phyloP scores from a whole-genome alignment of 2,888 invertebrate species.

The Netelia fuscicornis region DNA sequence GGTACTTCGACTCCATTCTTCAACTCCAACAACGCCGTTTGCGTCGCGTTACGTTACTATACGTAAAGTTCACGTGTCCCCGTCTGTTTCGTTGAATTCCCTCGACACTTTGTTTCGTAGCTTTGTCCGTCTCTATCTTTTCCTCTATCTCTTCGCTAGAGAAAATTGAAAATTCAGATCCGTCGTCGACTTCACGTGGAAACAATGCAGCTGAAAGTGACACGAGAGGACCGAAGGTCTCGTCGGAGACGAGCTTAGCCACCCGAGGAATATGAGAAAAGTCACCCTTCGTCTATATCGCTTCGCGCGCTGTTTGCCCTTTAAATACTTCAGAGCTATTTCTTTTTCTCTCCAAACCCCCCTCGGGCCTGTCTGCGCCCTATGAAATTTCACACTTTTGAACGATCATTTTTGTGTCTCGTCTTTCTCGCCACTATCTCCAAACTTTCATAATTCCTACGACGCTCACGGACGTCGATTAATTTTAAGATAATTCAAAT shows the following conservation, averaged over 20 bases:
- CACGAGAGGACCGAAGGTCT: constrained; percentile 4
- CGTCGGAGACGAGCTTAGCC: constrained; percentile 2
- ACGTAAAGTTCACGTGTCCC: neutral
- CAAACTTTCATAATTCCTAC: too few species aligned
- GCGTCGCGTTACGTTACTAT: constrained; percentile 20
- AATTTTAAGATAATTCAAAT: too few species aligned
- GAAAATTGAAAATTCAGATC: constrained; percentile 31
- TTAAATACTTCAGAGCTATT: constrained; percentile 67
- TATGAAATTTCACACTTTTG: constrained; percentile 29
- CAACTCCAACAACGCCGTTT: constrained; percentile 27
- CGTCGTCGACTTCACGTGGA: constrained; percentile 20
- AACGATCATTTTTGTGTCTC: neutral
- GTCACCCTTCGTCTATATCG: constrained; percentile 36
- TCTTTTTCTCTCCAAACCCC: constrained; percentile 63
- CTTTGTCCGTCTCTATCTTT: constrained; percentile 1
- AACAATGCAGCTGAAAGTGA: constrained; percentile 45
- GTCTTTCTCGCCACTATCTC: too few species aligned
- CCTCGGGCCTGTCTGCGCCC: constrained; percentile 17
- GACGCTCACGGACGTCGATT: too few species aligned
- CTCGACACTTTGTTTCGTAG: neutral
- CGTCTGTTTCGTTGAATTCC: neutral
- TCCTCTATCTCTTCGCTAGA: neutral
- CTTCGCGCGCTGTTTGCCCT: constrained; percentile 62
- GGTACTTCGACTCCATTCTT: constrained; percentile 24
- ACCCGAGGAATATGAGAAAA: constrained; percentile 33